Evolutionary conservation across 37 sponge, comb jelly and placozoan genomes (phyloP), one percentile per base, ranked within the genome.

Genomic region (Diacarnus erythraeanus): DNA sequence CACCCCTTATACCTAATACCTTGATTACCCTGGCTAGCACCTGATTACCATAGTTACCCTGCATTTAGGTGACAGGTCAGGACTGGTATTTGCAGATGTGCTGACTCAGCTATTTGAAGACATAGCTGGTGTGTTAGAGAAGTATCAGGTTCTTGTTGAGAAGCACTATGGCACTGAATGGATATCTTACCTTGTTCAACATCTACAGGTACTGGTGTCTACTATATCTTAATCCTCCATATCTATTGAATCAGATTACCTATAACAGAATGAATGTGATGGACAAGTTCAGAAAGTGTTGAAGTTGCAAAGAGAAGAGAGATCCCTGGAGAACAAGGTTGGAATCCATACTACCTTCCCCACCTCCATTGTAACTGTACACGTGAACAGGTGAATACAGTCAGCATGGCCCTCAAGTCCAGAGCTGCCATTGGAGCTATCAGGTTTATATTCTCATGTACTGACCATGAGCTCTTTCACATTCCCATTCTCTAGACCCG

Each of bases 201-300:
- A 83, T 3, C 40, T 88, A 15, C 89, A 83, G 89, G 89, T 88
- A 38, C 29, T 20, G 61, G 9, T 26, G 61, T 21, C 22, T 60
- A 60, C 21, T 17, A 60, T 20, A n/a, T n/a, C n/a, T n/a, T n/a
- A n/a, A n/a, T n/a, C n/a, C n/a, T n/a, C n/a, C n/a, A n/a, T n/a
- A n/a, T n/a, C n/a, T n/a, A n/a, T n/a, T n/a, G n/a, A n/a, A n/a
- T n/a, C n/a, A n/a, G n/a, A n/a, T n/a, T n/a, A n/a, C n/a, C n/a
- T n/a, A n/a, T n/a, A n/a, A 31, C 67, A 94, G 95, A 72, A 23
- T 22, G 93, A 88, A 64, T 94, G 95, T 74, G 93, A 94, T 57
- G 68, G 41, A 33, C 89, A 86, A 60, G 78, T 82, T 8, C 73
- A 18, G 3, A 72, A 42, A 35, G 42, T 88, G 36, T 29, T 80